phyloP scores from a whole-genome alignment of 1,140 invertebrate species.

The Prorops nasuta region DNA sequence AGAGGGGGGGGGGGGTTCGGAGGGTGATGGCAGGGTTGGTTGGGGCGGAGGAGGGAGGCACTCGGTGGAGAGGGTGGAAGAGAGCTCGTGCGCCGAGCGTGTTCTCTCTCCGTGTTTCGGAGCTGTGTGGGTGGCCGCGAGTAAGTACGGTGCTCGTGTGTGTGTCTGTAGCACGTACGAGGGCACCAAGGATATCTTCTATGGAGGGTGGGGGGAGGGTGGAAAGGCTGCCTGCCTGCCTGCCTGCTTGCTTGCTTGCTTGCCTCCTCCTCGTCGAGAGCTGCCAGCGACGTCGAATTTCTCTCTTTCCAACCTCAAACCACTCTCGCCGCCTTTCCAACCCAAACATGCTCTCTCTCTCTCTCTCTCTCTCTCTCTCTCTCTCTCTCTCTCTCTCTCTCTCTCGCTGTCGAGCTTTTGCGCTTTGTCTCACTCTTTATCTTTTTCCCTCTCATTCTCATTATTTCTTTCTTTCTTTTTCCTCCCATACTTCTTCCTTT shows the following conservation, averaged over 20 bases:
- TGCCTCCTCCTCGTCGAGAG: not conserved
- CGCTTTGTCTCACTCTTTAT: too few relatives aligned
- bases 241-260: too few relatives aligned
- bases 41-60: slow-evolving; percentile 21
- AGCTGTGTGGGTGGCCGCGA: not conserved
- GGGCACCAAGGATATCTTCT: slow-evolving; percentile 45
- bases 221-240: too few relatives aligned
- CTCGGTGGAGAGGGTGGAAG: slow-evolving; percentile 4
- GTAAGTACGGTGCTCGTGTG: not conserved
- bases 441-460: too few relatives aligned
- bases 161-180: slow-evolving; percentile 22
- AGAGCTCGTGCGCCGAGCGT: not conserved
- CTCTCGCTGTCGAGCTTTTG: slow-evolving; percentile 12
- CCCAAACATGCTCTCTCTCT: not conserved
- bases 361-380: slow-evolving; percentile 7
- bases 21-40: slow-evolving; percentile 16
- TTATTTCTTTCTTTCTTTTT: too few relatives aligned
- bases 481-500: too few relatives aligned
- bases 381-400: slow-evolving; percentile 9
- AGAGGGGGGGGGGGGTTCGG: slow-evolving; percentile 1
- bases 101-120: not conserved
- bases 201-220: slow-evolving; percentile 24
- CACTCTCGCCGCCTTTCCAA: not conserved
- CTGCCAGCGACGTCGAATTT: slow-evolving; percentile 22
- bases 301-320: slow-evolving; percentile 21